phyloP scores from a whole-genome alignment of 1,140 invertebrate species.

The Zaprionus gabonicus region DNA sequence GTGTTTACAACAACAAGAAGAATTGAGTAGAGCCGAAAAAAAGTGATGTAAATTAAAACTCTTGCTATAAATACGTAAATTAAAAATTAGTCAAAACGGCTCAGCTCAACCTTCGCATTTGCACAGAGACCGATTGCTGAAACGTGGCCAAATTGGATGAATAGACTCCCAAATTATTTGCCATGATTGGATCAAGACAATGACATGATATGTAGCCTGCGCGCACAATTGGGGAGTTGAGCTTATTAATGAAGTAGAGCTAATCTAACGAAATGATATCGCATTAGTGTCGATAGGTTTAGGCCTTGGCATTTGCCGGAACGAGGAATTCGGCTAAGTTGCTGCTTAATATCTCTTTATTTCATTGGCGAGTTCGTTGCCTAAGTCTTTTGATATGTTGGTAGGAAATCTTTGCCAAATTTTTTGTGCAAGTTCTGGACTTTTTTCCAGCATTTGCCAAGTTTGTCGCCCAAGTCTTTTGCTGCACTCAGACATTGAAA shows the following conservation, averaged over 20 bases:
- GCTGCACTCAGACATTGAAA: constrained; percentile 15
- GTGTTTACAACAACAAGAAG: constrained; percentile 54
- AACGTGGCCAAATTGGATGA: constrained; percentile 17
- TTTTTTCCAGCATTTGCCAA: background rate
- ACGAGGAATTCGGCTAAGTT: background rate
- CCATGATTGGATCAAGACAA: constrained; percentile 3
- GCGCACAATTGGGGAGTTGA: constrained; percentile 9
- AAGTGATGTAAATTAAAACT: constrained; percentile 66
- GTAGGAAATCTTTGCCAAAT: background rate
- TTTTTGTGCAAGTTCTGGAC: background rate
- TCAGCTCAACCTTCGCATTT: constrained; percentile 71
- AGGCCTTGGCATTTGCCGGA: constrained; percentile 32
- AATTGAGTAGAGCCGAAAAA: constrained; percentile 28
- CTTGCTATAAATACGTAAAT: constrained; percentile 69
- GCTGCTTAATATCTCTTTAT: too few species aligned
- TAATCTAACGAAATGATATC: constrained; percentile 30
- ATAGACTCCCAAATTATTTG: constrained; percentile 25
- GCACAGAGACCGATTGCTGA: constrained; percentile 14
- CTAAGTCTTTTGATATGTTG: constrained; percentile 26
- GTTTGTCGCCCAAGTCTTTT: constrained; percentile 39
- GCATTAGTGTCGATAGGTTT: constrained; percentile 25
- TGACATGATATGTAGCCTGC: background rate
- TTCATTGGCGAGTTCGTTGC: background rate
- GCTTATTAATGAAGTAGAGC: constrained; percentile 31
- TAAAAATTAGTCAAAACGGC: constrained; percentile 73